Evolutionary conservation across 1,140 invertebrate genomes (phyloP).

Genomic region (Archegozetes longisetosus): DNA sequence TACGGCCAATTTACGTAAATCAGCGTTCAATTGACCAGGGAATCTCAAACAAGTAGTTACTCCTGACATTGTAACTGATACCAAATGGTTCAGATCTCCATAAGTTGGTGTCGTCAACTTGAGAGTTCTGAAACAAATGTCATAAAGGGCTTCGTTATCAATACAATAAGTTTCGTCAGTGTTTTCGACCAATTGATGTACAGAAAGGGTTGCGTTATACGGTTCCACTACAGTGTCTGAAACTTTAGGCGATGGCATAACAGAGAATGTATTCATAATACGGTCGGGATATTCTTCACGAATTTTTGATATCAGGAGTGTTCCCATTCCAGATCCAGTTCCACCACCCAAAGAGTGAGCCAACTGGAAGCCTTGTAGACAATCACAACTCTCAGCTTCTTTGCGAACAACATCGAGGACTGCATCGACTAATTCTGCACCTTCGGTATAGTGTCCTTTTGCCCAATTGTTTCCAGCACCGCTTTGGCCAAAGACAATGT

Average conservation of each 20-base stretch:
- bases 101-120: conserved; percentile 34
- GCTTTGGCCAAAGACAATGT: conserved; percentile 23
- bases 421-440: conserved; percentile 61
- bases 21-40: conserved; percentile 47
- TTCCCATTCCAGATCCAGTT: conserved; percentile 27
- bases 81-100: conserved; percentile 34
- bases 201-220: conserved; percentile 33
- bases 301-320: conserved; percentile 26
- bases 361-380: conserved; percentile 37
- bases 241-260: conserved; percentile 25
- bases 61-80: conserved; percentile 40
- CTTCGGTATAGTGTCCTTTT: conserved; percentile 78
- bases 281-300: conserved; percentile 27
- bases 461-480: conserved; percentile 67
- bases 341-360: conserved; percentile 28
- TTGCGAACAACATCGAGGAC: conserved; percentile 69
- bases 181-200: conserved; percentile 33
- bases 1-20: conserved; percentile 82
- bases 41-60: conserved; percentile 45
- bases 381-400: conserved; percentile 62
- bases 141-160: conserved; percentile 35
- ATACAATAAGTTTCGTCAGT: conserved; percentile 35
- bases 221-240: conserved; percentile 40
- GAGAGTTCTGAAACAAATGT: conserved; percentile 33
- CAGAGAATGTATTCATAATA: conserved; percentile 22